A percentile compares a stretch with the other conserved stretches of the same genome.
Evolutionary conservation across 1,140 invertebrate genomes (phyloP).

Genomic region (Lepidurus packardi): DNA sequence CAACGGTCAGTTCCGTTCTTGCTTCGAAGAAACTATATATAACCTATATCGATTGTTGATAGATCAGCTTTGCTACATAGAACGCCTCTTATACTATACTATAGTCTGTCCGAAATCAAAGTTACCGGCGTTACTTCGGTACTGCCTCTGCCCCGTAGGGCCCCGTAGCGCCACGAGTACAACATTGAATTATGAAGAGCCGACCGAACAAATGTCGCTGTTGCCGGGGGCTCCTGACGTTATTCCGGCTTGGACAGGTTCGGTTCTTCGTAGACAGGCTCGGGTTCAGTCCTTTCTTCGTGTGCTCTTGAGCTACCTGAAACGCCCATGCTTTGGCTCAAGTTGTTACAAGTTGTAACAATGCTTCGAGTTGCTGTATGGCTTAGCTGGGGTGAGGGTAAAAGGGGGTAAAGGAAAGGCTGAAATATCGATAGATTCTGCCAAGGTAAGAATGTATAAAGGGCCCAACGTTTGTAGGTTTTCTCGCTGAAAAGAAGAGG

Average conservation of each 20-base stretch:
- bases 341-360: not conserved
- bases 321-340: too few relatives aligned
- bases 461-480: not conserved
- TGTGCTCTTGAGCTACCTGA: too few relatives aligned
- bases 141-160: too few relatives aligned
- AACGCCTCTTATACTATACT: not conserved
- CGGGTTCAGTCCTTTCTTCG: too few relatives aligned
- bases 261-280: too few relatives aligned
- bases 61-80: not conserved
- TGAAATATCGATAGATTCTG: not conserved
- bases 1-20: slow-evolving; percentile 9
- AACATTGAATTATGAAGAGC: too few relatives aligned
- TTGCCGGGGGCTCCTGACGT: too few relatives aligned
- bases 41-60: not conserved
- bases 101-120: not conserved
- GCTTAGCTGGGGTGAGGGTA: not conserved
- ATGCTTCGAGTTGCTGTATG: not conserved
- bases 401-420: not conserved
- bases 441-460: not conserved
- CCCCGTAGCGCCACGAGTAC: too few relatives aligned
- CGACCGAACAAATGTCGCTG: too few relatives aligned
- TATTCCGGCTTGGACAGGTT: too few relatives aligned
- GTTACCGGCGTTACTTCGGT: too few relatives aligned
- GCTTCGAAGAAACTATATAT: not conserved
- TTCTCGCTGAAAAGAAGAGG: not conserved